Percentiles rank a stretch among this genome's conserved stretches.
Conservation (phyloP, 2,113 vertebrate genomes). For the Oceanites oceanicus region DNA sequence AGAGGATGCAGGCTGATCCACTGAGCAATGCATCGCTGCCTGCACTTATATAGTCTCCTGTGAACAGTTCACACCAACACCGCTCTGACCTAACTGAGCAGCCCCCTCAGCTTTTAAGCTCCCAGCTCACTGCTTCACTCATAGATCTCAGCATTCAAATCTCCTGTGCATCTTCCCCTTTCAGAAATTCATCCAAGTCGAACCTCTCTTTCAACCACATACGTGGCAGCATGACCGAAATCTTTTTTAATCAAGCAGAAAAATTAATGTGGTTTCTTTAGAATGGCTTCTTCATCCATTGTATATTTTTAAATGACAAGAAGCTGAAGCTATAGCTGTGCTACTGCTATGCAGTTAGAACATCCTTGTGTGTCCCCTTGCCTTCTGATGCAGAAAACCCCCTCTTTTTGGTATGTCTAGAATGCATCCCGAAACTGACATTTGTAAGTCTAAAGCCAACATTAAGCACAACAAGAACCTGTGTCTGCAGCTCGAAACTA, state of each 20-base stretch:
- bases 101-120: background rate
- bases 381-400: background rate
- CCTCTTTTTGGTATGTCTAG: background rate
- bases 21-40: accelerated
- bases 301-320: background rate
- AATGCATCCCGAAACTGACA: background rate
- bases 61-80: background rate
- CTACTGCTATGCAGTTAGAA: background rate
- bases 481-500: background rate
- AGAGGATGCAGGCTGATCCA: background rate
- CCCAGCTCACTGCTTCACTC: background rate
- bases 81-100: background rate
- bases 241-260: background rate
- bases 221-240: background rate
- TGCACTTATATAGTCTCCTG: background rate
- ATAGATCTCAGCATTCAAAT: background rate
- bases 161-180: background rate
- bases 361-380: background rate
- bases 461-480: background rate
- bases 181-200: background rate
- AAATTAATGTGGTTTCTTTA: background rate
- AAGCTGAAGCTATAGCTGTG: background rate
- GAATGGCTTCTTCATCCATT: background rate
- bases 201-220: background rate
- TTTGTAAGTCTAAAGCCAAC: background rate